These are phyloP conservation scores for Crotalus tigris DNA, from an alignment of 2,113 vertebrate species.

Conservation along the genomic window DNA sequence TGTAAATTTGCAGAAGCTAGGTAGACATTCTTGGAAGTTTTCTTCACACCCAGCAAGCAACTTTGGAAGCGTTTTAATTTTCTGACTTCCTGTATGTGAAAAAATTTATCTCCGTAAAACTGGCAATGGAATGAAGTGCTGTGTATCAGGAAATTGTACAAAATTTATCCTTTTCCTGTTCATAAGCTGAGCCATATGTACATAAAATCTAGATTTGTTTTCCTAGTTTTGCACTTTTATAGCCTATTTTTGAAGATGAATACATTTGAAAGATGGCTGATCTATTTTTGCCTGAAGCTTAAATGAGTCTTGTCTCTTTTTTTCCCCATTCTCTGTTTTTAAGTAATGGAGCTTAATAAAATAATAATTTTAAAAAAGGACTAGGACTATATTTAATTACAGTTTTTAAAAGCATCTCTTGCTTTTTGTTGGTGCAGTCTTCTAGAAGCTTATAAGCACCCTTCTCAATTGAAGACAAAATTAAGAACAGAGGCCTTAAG, in stretches of 20 bases:
- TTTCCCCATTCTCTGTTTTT: slow-evolving; percentile 24
- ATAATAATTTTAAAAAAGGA: slow-evolving; percentile 19
- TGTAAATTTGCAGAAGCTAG: slow-evolving; percentile 38
- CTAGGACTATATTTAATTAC: slow-evolving; percentile 14
- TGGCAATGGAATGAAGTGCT: slow-evolving; percentile 68
- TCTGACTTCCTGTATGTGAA: slow-evolving; percentile 49
- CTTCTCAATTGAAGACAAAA: not conserved
- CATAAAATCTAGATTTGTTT: slow-evolving; percentile 73
- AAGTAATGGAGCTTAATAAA: slow-evolving; percentile 29
- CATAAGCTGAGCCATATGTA: slow-evolving; percentile 84
- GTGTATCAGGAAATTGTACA: slow-evolving; percentile 69
- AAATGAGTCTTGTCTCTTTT: slow-evolving; percentile 49
- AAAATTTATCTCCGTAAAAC: slow-evolving; percentile 55
- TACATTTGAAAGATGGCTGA: slow-evolving; percentile 74
- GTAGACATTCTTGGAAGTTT: slow-evolving; percentile 26
- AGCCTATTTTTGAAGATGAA: slow-evolving; percentile 76
- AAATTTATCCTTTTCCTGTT: slow-evolving; percentile 69
- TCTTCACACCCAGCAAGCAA: slow-evolving; percentile 56
- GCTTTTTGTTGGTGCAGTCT: slow-evolving; percentile 64
- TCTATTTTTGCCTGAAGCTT: slow-evolving; percentile 62
- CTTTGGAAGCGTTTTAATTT: slow-evolving; percentile 51
- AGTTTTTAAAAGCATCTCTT: slow-evolving; percentile 53
- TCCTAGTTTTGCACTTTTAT: slow-evolving; percentile 82
- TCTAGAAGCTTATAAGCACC: slow-evolving; percentile 27
- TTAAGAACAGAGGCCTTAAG: not conserved